phyloP scores from a whole-genome alignment of 2,113 vertebrate genomes.

The Lasiurus borealis region DNA sequence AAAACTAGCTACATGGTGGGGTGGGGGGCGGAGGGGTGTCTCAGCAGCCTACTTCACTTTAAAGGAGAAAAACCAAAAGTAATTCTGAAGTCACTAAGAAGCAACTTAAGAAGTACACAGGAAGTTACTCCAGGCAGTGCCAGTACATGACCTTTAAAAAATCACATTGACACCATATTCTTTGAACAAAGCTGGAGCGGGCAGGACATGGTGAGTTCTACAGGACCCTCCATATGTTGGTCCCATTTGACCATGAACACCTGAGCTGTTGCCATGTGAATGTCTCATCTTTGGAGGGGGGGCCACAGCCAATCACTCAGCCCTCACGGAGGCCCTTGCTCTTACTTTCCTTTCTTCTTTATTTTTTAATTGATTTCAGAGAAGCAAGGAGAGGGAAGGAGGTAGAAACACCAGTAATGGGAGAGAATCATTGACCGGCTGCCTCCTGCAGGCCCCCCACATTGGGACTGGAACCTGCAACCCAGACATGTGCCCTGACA shows the following conservation, averaged over 20 bases:
- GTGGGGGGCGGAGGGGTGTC: background rate
- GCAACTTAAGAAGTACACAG: background rate
- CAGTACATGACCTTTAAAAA: fast-evolving
- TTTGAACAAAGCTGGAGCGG: fast-evolving
- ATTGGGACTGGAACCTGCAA: too few species aligned
- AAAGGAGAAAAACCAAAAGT: background rate
- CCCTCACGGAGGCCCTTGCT: background rate
- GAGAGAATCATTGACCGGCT: too few species aligned
- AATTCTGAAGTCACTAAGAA: background rate
- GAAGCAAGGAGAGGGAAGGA: too few species aligned
- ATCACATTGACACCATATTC: fast-evolving
- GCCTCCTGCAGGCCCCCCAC: too few species aligned
- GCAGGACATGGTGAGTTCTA: background rate
- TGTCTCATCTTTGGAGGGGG: background rate
- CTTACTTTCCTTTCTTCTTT: background rate
- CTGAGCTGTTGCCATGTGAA: background rate
- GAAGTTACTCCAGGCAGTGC: background rate
- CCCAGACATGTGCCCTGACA: too few species aligned
- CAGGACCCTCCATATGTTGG: fast-evolving
- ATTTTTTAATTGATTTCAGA: too few species aligned
- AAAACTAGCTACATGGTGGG: background rate
- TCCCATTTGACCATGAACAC: background rate
- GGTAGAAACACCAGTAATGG: too few species aligned
- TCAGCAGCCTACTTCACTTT: background rate
- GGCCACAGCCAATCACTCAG: background rate